Evolutionary conservation across 2,113 vertebrate genomes (phyloP), one percentile per base, ranked within the genome.

Genomic region (Chamaea fasciata): DNA sequence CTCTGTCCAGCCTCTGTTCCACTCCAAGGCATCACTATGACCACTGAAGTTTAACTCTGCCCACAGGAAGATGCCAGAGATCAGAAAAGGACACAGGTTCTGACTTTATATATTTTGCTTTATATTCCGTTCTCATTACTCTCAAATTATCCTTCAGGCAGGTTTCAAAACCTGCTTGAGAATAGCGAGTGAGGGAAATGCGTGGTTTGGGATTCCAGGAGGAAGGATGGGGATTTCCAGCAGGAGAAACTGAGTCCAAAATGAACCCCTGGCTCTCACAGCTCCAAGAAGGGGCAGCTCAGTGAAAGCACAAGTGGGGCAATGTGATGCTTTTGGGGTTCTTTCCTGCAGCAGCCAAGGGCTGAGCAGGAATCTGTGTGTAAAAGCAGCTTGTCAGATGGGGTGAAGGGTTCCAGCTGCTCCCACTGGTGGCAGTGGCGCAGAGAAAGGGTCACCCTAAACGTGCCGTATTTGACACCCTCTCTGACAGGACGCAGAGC

Each of bases 211-310:
- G 81, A 93, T 94, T 86, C 65, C 78, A 80, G 59, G 92, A 87
- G 95, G 89, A 92, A 89, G 70, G 85, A 77, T 79, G 74, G 78
- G 7, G 60, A 80, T 93, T 96, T 91, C 76, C 90, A 96, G 96
- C 94, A 79, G 86, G 76, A 92, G 78, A 91, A 87, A 33, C 74
- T 96, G 42, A 94, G 67, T 53, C 8, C 69, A 79, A 75, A 78
- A 57, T 15, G 24, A 28, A 47, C 30, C 53, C 50, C 60, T 86
- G 11, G 12, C 84, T 49, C 89, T 74, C 50, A 37, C 39, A 31
- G 52, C 17, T 27, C 69, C 67, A 15, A 49, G 84, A 67, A 18
- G 52, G 71, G 89, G n/a, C 26, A 42, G 92, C 68, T 85, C 50
- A 42, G 56, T 3, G 7, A 68, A 74, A 39, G 53, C 90, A 60